Evolutionary conservation across 2,113 vertebrate species (phyloP).

Genomic region (Gymnorhina tibicen): DNA sequence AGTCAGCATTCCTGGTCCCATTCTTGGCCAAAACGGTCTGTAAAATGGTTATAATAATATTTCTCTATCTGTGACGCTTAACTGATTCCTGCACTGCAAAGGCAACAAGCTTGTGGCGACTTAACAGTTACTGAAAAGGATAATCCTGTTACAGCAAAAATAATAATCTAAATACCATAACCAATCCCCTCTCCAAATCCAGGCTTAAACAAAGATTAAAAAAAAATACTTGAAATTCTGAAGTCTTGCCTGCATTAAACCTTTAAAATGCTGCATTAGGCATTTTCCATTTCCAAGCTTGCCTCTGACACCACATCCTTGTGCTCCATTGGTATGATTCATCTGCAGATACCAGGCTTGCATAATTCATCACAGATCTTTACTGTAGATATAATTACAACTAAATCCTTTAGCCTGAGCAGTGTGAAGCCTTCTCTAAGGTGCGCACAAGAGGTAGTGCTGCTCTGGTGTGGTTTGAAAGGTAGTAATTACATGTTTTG

Average conservation of each 20-base stretch:
- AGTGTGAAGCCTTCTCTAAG: not conserved
- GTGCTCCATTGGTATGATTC: not conserved
- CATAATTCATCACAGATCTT: not conserved
- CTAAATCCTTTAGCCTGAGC: not conserved
- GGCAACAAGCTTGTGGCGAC: not conserved
- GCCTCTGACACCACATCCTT: not conserved
- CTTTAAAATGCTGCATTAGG: not conserved
- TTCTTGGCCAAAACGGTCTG: slow-evolving; percentile 8
- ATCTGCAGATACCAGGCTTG: not conserved
- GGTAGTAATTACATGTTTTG: not conserved
- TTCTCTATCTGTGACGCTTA: slow-evolving; percentile 33
- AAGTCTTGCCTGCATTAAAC: slow-evolving; percentile 6
- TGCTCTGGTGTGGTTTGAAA: not conserved
- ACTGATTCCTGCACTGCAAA: slow-evolving; percentile 7
- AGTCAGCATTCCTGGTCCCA: slow-evolving; percentile 3
- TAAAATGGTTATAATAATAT: slow-evolving; percentile 21
- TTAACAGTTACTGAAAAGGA: slow-evolving; percentile 43
- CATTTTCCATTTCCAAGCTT: slow-evolving; percentile 12
- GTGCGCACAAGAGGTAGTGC: not conserved
- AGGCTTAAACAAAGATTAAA: not conserved
- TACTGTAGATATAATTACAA: not conserved
- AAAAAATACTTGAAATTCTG: slow-evolving; percentile 25
- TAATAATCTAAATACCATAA: slow-evolving; percentile 43
- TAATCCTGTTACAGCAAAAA: slow-evolving; percentile 38
- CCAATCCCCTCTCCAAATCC: not conserved